These are phyloP conservation scores for Nomada flava DNA, from an alignment of 2,888 invertebrate species.

Conservation along the genomic window DNA sequence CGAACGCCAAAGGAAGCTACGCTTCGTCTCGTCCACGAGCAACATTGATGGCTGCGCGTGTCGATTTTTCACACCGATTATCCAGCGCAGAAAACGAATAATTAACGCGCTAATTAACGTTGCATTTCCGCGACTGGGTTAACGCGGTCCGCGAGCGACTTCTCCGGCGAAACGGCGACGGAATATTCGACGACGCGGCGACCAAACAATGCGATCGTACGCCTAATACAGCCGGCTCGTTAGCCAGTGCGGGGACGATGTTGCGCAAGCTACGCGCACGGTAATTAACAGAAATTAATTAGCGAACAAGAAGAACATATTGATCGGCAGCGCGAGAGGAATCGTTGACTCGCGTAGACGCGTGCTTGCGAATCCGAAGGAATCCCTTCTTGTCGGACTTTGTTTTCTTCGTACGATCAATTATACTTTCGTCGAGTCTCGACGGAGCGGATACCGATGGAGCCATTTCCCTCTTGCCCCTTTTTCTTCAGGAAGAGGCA, in stretches of 20 bases:
- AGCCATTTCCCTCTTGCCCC: neutral
- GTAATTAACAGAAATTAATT: constrained; percentile 81
- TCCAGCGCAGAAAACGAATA: constrained; percentile 18
- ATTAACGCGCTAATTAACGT: constrained; percentile 57
- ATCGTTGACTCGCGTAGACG: constrained; percentile 29
- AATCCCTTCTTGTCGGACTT: neutral
- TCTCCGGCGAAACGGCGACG: constrained; percentile 2
- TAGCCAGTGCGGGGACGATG: constrained; percentile 32
- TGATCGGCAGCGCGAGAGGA: constrained; percentile 66
- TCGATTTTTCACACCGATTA: constrained; percentile 46
- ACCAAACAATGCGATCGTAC: constrained; percentile 48
- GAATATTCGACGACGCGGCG: constrained; percentile 35
- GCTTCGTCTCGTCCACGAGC: neutral
- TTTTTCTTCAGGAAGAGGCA: too few relatives aligned
- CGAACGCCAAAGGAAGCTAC: neutral
- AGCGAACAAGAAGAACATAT: constrained; percentile 70
- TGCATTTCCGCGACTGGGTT: constrained; percentile 28
- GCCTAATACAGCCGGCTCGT: constrained; percentile 42
- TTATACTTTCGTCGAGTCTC: neutral
- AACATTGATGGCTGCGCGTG: constrained; percentile 19
- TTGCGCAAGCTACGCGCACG: constrained; percentile 53
- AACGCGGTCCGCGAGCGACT: constrained; percentile 18
- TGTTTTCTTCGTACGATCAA: neutral
- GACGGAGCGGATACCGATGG: neutral
- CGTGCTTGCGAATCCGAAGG: neutral